Evolutionary conservation across 2,113 vertebrate species (phyloP).

Genomic region (Lepisosteus osseus): DNA sequence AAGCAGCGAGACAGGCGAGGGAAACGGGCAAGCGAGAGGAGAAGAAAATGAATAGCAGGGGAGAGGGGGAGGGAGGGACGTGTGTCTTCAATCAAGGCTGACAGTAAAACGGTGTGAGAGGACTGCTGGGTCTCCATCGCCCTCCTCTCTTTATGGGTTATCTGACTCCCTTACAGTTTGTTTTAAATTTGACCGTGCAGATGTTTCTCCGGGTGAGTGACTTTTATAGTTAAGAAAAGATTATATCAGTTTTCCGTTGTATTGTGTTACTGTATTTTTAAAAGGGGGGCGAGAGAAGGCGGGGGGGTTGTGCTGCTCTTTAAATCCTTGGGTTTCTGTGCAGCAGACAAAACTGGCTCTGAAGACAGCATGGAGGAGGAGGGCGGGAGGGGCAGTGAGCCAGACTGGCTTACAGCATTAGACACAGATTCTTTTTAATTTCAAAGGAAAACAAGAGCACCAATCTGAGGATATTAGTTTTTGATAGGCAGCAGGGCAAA

Average conservation of each 20-base stretch:
- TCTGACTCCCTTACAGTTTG: constrained; percentile 74
- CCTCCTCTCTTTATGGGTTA: constrained; percentile 68
- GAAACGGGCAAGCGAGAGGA: too few relatives aligned
- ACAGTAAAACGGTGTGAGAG: constrained; percentile 25
- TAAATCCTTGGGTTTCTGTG: constrained; percentile 48
- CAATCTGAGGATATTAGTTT: constrained; percentile 71
- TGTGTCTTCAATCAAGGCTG: background rate
- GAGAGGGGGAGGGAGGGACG: background rate
- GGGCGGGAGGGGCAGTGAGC: constrained; percentile 22
- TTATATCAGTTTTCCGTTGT: constrained; percentile 76
- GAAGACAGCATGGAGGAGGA: constrained; percentile 26
- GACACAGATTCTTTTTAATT: constrained; percentile 70
- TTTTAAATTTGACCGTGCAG: constrained; percentile 81
- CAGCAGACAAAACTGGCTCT: constrained; percentile 18
- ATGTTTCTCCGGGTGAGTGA: constrained; percentile 79
- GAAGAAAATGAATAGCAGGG: too few relatives aligned
- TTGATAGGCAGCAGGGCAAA: constrained; percentile 66
- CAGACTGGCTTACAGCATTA: constrained; percentile 57
- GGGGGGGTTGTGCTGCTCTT: constrained; percentile 40
- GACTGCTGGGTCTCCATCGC: background rate
- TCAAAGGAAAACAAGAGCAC: constrained; percentile 65
- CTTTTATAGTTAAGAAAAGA: constrained; percentile 82
- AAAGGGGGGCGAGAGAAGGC: constrained; percentile 29
- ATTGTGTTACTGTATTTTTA: constrained; percentile 81
- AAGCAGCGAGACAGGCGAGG: too few relatives aligned